phyloP scores from a whole-genome alignment of 2,113 vertebrate genomes.

The Urocitellus parryii region DNA sequence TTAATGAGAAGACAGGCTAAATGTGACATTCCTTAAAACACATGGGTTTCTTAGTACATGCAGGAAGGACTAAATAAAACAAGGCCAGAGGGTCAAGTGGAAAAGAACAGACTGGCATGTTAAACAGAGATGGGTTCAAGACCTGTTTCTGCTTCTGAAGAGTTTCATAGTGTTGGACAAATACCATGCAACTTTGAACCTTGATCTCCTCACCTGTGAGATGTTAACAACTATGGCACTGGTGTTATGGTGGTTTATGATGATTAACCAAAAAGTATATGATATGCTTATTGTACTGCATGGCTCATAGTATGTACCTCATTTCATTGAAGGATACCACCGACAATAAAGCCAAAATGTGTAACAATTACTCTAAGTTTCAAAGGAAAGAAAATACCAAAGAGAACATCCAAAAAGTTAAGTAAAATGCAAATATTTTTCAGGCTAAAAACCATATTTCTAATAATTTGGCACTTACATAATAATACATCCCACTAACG shows the following conservation, averaged over 20 bases:
- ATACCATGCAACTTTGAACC: neutral
- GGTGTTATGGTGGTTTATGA: neutral
- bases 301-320: neutral
- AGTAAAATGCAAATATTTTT: constrained; percentile 44
- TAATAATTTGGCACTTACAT: neutral
- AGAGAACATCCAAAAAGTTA: neutral
- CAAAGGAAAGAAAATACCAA: constrained; percentile 15
- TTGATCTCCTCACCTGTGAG: neutral
- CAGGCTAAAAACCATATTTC: constrained; percentile 30
- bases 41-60: neutral
- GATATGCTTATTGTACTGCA: neutral
- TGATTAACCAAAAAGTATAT: neutral
- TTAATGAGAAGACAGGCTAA: constrained; percentile 63
- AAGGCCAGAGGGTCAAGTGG: neutral
- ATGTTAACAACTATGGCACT: neutral
- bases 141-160: neutral
- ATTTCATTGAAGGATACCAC: neutral
- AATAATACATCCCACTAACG: neutral
- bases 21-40: constrained; percentile 12
- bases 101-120: neutral
- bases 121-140: neutral
- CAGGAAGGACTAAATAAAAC: neutral
- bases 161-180: neutral
- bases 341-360: neutral
- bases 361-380: neutral